Conservation (phyloP, 2,888 invertebrate genomes). For the Lobophora halterata region DNA sequence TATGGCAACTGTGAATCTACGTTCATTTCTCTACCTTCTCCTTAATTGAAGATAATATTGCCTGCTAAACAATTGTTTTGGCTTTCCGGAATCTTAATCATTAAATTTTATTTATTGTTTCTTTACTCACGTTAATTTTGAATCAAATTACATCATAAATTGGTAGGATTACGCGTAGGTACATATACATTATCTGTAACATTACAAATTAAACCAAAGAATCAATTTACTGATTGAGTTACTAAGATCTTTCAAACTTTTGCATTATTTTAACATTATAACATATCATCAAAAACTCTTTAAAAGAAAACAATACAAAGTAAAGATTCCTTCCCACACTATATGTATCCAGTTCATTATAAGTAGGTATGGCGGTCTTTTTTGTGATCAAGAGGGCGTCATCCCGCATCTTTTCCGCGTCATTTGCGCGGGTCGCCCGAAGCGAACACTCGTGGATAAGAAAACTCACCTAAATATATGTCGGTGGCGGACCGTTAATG, state of each 20-base stretch:
- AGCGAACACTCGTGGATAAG: slow-evolving; percentile 52
- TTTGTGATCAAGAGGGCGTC: slow-evolving; percentile 60
- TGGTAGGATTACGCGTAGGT: no score
- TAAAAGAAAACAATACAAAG: no score
- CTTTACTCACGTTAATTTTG: no score
- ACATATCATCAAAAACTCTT: no score
- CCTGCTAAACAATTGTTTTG: slow-evolving; percentile 9
- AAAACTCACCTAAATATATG: slow-evolving; percentile 48
- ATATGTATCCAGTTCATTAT: not conserved
- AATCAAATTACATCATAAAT: no score
- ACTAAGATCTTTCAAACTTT: no score
- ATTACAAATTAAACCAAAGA: no score
- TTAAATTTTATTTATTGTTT: no score
- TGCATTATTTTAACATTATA: no score
- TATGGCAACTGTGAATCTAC: slow-evolving; percentile 32
- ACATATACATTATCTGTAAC: no score
- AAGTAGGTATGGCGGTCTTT: slow-evolving; percentile 32
- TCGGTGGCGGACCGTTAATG: slow-evolving; percentile 56
- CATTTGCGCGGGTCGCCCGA: slow-evolving; percentile 63
- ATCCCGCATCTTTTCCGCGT: slow-evolving; percentile 66
- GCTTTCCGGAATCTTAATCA: slow-evolving; percentile 5
- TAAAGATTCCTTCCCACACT: not conserved
- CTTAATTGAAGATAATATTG: slow-evolving; percentile 12
- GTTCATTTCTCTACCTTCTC: slow-evolving; percentile 8
- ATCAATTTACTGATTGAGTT: no score